Percentiles rank a stretch among this genome's conserved stretches.
phyloP scores from a whole-genome alignment of 2,113 vertebrate species.

The Loxodonta africana region DNA sequence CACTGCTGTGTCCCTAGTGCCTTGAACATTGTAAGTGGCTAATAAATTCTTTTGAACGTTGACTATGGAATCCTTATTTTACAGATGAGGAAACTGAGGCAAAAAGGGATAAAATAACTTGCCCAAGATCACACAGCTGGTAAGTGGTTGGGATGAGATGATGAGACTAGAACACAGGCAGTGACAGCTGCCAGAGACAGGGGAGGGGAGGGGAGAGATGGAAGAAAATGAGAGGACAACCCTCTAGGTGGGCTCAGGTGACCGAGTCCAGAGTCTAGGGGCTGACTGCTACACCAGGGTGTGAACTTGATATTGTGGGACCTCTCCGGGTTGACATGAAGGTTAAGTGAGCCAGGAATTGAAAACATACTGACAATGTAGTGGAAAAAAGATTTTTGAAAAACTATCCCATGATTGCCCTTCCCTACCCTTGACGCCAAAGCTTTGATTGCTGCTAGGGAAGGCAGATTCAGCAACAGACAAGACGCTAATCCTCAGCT shows the following conservation, averaged over 20 bases:
- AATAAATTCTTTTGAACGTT: not conserved
- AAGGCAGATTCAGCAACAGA: not conserved
- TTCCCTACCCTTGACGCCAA: not conserved
- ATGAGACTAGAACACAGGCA: not conserved
- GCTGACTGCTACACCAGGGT: not conserved
- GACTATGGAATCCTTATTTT: not conserved
- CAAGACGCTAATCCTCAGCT: no score
- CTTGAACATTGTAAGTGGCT: not conserved
- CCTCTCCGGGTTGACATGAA: not conserved
- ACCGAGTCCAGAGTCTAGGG: not conserved
- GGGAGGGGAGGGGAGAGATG: not conserved
- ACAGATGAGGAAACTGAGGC: not conserved
- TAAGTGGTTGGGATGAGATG: not conserved
- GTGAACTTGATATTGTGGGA: not conserved
- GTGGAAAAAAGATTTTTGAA: constrained; percentile 7
- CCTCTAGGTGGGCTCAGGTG: not conserved
- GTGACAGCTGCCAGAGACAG: not conserved
- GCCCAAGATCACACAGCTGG: not conserved
- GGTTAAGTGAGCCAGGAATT: not conserved
- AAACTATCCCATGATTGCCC: not conserved
- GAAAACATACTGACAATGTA: not conserved
- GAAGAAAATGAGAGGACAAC: not conserved
- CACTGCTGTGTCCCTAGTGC: not conserved
- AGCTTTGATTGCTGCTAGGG: not conserved
- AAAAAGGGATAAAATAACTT: not conserved